Evolutionary conservation across 2,888 invertebrate genomes (phyloP).

Genomic region (Dicycla oo): DNA sequence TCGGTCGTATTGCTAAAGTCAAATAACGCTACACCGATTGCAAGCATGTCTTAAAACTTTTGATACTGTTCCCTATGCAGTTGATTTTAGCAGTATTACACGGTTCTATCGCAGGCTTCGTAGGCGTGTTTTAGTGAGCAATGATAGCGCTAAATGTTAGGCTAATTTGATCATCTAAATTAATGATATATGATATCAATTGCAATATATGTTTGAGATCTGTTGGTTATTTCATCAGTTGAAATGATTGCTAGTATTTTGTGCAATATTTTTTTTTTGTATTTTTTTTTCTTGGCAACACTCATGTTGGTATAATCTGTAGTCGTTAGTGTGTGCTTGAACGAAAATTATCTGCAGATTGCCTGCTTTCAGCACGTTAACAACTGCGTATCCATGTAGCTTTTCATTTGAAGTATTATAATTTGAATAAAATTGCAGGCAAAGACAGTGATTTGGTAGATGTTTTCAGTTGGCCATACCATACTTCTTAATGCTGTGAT

Average conservation of each 20-base stretch:
- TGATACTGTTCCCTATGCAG: slow-evolving; percentile 22
- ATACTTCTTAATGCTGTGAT: slow-evolving; percentile 78
- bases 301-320: slow-evolving; percentile 55
- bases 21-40: slow-evolving; percentile 9
- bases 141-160: slow-evolving; percentile 66
- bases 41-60: not conserved
- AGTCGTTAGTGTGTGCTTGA: slow-evolving; percentile 32
- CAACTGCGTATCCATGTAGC: slow-evolving; percentile 29
- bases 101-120: slow-evolving; percentile 39
- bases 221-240: slow-evolving; percentile 73
- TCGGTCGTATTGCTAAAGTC: slow-evolving; percentile 46
- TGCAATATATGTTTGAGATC: slow-evolving; percentile 77
- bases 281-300: slow-evolving; percentile 67
- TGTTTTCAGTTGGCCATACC: slow-evolving; percentile 73
- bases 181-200: slow-evolving; percentile 88
- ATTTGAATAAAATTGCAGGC: slow-evolving; percentile 47
- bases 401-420: slow-evolving; percentile 57
- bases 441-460: slow-evolving; percentile 64
- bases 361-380: slow-evolving; percentile 17
- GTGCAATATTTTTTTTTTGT: slow-evolving; percentile 77
- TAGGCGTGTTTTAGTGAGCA: slow-evolving; percentile 49
- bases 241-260: slow-evolving; percentile 73
- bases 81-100: slow-evolving; percentile 45
- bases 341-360: slow-evolving; percentile 7
- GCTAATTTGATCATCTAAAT: slow-evolving; percentile 71